phyloP scores from a whole-genome alignment of 2,797 vertebrate species.

The Anableps anableps region DNA sequence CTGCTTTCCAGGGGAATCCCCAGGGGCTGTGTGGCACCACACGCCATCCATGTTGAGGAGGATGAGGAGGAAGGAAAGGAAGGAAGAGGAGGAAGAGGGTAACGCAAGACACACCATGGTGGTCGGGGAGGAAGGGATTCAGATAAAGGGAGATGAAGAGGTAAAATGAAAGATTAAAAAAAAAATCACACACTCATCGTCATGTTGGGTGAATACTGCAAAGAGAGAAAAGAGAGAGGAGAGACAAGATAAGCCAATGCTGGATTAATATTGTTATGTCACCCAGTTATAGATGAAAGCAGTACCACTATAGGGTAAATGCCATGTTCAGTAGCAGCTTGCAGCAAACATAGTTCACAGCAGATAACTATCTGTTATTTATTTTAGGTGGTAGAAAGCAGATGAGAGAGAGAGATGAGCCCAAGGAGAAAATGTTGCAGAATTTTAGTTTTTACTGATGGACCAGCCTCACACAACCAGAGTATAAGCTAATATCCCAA shows the following conservation, averaged over 20 bases:
- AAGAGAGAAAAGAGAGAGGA: slow-evolving; percentile 80
- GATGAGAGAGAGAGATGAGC: slow-evolving; percentile 58
- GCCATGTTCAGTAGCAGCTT: slow-evolving; percentile 42
- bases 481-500: neutral
- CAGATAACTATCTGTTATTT: slow-evolving; percentile 26
- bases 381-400: slow-evolving; percentile 32
- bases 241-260: slow-evolving; percentile 75
- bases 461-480: neutral
- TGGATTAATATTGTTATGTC: slow-evolving; percentile 63
- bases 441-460: slow-evolving; percentile 28
- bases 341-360: slow-evolving; percentile 32
- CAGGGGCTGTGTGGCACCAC: slow-evolving; percentile 72
- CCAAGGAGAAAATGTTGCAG: slow-evolving; percentile 61
- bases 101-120: slow-evolving; percentile 69
- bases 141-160: slow-evolving; percentile 68
- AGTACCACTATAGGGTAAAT: slow-evolving; percentile 47
- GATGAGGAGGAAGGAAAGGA: slow-evolving; percentile 19
- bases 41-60: slow-evolving; percentile 65
- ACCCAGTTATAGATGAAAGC: slow-evolving; percentile 64
- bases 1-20: slow-evolving; percentile 75
- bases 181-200: slow-evolving; percentile 93
- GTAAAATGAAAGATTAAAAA: slow-evolving; percentile 58
- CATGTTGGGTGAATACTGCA: slow-evolving; percentile 93
- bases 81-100: slow-evolving; percentile 27
- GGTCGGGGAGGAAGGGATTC: slow-evolving; percentile 46